phyloP scores from a whole-genome alignment of 2,888 invertebrate genomes.

The Drosophila multiciliata region DNA sequence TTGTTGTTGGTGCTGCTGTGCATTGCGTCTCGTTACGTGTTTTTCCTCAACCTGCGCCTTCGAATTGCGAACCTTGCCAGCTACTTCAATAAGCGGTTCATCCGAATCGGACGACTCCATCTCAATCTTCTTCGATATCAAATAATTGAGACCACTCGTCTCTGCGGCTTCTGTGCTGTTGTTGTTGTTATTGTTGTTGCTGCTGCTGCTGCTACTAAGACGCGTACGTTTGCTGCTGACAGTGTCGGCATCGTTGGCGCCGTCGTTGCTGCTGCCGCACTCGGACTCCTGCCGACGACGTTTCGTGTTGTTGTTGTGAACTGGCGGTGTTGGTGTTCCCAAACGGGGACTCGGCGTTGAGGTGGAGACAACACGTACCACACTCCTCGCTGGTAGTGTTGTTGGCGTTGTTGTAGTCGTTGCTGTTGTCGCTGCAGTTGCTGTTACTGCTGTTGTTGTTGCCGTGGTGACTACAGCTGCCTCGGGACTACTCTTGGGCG shows the following conservation, averaged over 20 bases:
- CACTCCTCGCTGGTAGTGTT: conserved; percentile 46
- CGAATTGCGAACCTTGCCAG: conserved; percentile 87
- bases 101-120: conserved; percentile 91
- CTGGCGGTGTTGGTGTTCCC: conserved; percentile 55
- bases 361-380: conserved; percentile 49
- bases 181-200: conserved; percentile 23
- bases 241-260: conserved; percentile 40
- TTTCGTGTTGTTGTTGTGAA: conserved; percentile 84
- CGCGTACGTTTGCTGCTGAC: conserved; percentile 72
- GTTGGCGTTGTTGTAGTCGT: conserved; percentile 57
- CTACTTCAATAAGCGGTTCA: conserved; percentile 90
- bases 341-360: conserved; percentile 77
- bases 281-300: conserved; percentile 93
- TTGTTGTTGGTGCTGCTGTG: conserved; percentile 52
- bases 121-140: conserved; percentile 82
- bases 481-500: conserved; percentile 74
- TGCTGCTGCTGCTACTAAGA: conserved; percentile 83
- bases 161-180: conserved; percentile 28
- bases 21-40: conserved; percentile 61
- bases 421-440: conserved; percentile 25
- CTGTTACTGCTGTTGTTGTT: conserved; percentile 16
- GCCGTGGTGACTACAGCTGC: conserved; percentile 27
- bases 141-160: conserved; percentile 29
- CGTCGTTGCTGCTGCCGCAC: conserved; percentile 84
- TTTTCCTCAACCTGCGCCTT: conserved; percentile 71